phyloP scores from a whole-genome alignment of 2,797 vertebrate species.

The Geotria australis region DNA sequence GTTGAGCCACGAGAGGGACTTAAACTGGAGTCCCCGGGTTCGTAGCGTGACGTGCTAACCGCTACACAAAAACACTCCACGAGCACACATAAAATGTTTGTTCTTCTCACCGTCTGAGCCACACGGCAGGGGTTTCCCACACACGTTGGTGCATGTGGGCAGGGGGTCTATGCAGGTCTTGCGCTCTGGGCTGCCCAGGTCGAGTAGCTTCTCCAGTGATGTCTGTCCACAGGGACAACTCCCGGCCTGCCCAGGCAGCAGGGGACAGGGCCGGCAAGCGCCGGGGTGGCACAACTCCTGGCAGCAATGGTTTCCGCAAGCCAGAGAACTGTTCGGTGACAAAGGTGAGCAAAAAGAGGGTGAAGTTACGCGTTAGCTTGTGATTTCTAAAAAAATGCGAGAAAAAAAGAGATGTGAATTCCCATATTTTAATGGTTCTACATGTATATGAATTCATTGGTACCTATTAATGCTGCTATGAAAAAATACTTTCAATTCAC shows the following conservation, averaged over 20 bases:
- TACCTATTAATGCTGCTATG: not conserved
- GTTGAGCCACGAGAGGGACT: too few species aligned
- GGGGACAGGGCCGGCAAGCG: conserved; percentile 43
- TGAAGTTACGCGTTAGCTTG: too few species aligned
- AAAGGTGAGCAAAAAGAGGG: not conserved
- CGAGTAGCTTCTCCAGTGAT: conserved; percentile 46
- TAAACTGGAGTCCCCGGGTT: too few species aligned
- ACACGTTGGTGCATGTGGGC: conserved; percentile 70
- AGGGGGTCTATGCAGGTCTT: conserved; percentile 51
- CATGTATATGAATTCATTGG: not conserved
- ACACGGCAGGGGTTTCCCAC: conserved; percentile 54
- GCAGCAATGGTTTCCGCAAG: conserved; percentile 51
- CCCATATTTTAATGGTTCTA: not conserved
- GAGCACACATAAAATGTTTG: not conserved
- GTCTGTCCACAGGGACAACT: conserved; percentile 71
- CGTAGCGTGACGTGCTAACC: too few species aligned
- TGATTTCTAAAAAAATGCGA: not conserved
- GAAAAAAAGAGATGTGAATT: not conserved
- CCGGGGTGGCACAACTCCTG: conserved; percentile 45
- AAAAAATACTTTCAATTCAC: not conserved
- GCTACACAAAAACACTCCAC: too few species aligned
- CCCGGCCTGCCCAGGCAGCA: conserved; percentile 32
- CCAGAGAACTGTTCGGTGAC: conserved; percentile 26
- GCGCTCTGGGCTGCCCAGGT: conserved; percentile 45
- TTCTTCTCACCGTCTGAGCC: conserved; percentile 42